phyloP scores from a whole-genome alignment of 2,797 vertebrate species.

The Alcedo atthis region DNA sequence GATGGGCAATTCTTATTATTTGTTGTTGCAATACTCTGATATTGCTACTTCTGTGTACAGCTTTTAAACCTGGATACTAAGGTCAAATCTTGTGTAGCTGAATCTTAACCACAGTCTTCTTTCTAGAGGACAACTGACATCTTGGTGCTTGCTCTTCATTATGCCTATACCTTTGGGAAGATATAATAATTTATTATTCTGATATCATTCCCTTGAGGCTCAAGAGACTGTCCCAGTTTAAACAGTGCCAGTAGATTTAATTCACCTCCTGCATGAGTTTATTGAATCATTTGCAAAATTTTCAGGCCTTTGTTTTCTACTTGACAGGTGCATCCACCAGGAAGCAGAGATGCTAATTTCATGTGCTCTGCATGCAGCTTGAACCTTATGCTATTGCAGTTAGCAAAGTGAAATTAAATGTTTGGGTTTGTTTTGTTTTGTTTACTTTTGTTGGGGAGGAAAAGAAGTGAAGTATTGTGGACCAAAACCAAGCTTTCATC shows the following conservation, averaged over 20 bases:
- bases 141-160: slow-evolving; percentile 26
- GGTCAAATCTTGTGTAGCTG: not conserved
- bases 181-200: not conserved
- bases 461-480: not conserved
- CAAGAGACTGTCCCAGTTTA: slow-evolving; percentile 31
- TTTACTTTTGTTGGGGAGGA: not conserved
- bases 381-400: slow-evolving; percentile 44
- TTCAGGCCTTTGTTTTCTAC: slow-evolving; percentile 30
- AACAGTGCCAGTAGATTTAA: slow-evolving; percentile 29
- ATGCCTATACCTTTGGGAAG: not conserved
- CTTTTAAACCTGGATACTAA: not conserved
- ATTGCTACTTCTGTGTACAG: not conserved
- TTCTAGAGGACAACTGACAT: not conserved
- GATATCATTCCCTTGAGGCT: slow-evolving; percentile 37
- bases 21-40: not conserved
- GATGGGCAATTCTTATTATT: not conserved
- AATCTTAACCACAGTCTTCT: not conserved
- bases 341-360: slow-evolving; percentile 57
- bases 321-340: slow-evolving; percentile 54
- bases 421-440: not conserved
- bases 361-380: slow-evolving; percentile 18
- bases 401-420: slow-evolving; percentile 41
- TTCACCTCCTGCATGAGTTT: slow-evolving; percentile 44
- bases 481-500: slow-evolving; percentile 63
- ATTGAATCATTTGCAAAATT: slow-evolving; percentile 26